These are phyloP conservation scores for Sebastes taczanowskii DNA, from an alignment of 2,797 vertebrate genomes.

Conservation along the genomic window DNA sequence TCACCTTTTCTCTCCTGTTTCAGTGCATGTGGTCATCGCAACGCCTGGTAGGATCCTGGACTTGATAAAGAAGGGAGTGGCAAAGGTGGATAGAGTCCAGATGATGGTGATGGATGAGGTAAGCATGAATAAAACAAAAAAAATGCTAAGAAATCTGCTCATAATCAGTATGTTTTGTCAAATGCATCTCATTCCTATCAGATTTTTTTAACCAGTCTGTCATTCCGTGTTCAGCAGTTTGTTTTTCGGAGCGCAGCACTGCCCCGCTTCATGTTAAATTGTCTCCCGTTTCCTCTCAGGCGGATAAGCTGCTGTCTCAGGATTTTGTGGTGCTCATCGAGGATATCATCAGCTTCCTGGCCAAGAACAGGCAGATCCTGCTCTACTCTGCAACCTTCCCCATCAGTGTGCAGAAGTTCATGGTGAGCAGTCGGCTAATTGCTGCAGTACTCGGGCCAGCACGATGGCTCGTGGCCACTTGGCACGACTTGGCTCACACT, in stretches of 20 bases:
- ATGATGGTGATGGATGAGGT: constrained; percentile 91
- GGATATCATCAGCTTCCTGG: constrained; percentile 87
- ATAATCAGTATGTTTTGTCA: neutral
- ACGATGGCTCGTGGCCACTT: constrained; percentile 50
- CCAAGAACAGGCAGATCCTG: constrained; percentile 86
- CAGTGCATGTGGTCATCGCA: constrained; percentile 88
- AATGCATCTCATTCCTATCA: neutral
- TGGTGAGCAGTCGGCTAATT: constrained; percentile 76
- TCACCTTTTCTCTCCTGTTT: neutral
- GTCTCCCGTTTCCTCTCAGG: constrained; percentile 60
- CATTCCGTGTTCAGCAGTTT: no score
- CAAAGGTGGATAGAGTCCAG: constrained; percentile 84
- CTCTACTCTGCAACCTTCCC: constrained; percentile 89
- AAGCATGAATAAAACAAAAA: constrained; percentile 2
- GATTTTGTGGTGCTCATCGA: constrained; percentile 87
- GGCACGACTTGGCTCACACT: constrained; percentile 17
- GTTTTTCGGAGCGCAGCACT: neutral
- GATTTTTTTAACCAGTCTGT: neutral
- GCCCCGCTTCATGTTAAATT: neutral
- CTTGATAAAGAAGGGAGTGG: constrained; percentile 87
- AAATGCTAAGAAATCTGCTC: neutral
- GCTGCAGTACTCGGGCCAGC: constrained; percentile 12
- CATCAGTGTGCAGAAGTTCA: constrained; percentile 88
- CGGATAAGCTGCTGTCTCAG: constrained; percentile 88
- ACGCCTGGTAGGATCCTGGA: constrained; percentile 87